Evolutionary conservation across 2,888 invertebrate species (phyloP), one percentile per base, ranked within the genome.

Genomic region (Acronicta aceris): DNA sequence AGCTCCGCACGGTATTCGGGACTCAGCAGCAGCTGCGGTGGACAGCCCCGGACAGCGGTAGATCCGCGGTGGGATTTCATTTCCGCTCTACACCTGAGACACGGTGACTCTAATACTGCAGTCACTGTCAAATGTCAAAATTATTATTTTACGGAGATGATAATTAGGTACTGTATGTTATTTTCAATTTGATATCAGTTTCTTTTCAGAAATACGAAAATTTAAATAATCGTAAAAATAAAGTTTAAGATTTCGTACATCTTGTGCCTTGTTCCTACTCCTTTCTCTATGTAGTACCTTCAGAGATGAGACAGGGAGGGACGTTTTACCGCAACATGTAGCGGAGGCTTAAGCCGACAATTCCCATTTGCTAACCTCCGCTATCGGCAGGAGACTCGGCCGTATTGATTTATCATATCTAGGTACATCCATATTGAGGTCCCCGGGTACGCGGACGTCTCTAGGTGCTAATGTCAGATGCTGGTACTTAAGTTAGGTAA

Each of bases 41-140:
- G 68, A 57, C 66, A 60, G 49, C 45, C 27, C 25, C 21, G 33
- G 36, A 53, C 46, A 16, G 46, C 12, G 0, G 40, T 21, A 36
- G 17, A 46, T 46, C 38, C 15, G 47, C 53, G 30, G 27, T 57
- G 65, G 64, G 54, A 62, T 75, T 75, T 65, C 75, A 75, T 76
- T 78, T 75, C 77, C 73, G 64, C 56, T 63, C 48, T 52, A 45
- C 61, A 71, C 72, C 66, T 76, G 64, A 61, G 63, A 56, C 55
- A 52, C 48, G 51, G 52, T 49, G 47, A 48, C 17, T 45, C 59
- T 43, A 59, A 58, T 48, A 50, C 38, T 13, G 33, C n/a, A n/a
- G n/a, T 36, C 36, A 36, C 30, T 8, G 30, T 30, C 9, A 30
- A 30, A 30, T 30, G 9, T 9, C 16, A 40, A 21, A 21, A 21